Evolutionary conservation across 2,888 invertebrate genomes (phyloP).

Genomic region (Drosophila paranaensis): DNA sequence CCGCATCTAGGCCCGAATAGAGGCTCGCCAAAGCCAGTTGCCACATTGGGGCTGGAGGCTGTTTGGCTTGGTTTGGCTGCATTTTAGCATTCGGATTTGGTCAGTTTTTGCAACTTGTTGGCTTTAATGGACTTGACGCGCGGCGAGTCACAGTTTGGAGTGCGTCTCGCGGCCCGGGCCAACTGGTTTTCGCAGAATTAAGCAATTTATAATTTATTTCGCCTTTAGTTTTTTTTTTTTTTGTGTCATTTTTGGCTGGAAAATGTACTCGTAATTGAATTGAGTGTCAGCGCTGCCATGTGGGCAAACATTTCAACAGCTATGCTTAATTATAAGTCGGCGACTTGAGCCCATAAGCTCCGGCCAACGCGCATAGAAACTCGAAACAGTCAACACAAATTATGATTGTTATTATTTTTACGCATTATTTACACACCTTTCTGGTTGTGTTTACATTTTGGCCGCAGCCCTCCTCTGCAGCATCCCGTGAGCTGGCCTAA

Average conservation of each 20-base stretch:
- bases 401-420: conserved; percentile 77
- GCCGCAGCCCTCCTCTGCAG: conserved; percentile 2
- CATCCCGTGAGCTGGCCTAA: conserved; percentile 48
- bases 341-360: conserved; percentile 51
- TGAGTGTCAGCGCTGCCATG: conserved; percentile 47
- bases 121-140: conserved; percentile 60
- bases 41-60: conserved; percentile 13
- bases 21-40: conserved; percentile 33
- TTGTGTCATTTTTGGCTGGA: conserved; percentile 27
- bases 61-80: conserved; percentile 22
- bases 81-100: conserved; percentile 63
- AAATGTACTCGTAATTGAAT: conserved; percentile 57
- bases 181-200: conserved; percentile 57
- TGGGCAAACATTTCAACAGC: conserved; percentile 74
- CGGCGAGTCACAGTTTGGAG: conserved; percentile 18
- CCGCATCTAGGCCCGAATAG: conserved; percentile 35
- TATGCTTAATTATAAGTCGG: conserved; percentile 72
- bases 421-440: conserved; percentile 80
- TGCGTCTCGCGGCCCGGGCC: conserved; percentile 25
- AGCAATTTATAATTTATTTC: conserved; percentile 51
- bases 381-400: conserved; percentile 72
- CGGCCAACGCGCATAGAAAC: conserved; percentile 37
- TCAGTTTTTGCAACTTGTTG: conserved; percentile 68
- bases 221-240: conserved; percentile 6
- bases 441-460: conserved; percentile 68